Base-by-base conservation (phyloP, 2,113 vertebrate genomes). In the Gobio gobio region DNA sequence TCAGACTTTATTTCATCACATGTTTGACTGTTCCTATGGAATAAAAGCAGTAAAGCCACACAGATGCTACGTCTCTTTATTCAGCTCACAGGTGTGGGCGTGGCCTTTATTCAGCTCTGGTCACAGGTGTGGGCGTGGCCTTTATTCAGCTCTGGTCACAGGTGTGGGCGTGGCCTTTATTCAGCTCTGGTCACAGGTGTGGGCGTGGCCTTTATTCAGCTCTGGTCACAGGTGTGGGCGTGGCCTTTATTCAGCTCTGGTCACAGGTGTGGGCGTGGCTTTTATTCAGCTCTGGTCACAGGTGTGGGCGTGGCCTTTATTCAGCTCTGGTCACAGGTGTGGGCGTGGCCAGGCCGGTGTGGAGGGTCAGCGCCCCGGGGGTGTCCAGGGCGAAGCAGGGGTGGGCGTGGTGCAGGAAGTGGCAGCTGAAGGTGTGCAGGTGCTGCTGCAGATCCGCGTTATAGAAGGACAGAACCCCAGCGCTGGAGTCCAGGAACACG, bases 351-450 rank as follows among this genome's bases (percentile, higher is more conserved):
- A 40, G 94, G 72, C 95, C 92, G 2, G 94, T 97, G 64, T 61
- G 90, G 58, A 99, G 93, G 64, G 85, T 95, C 5, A 99, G 93
- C 1, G 84, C 89, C 22, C 98, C 97, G 0, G 96, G 94, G 75
- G 95, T 96, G 91, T 97, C 97, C 86, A 99, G 68, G 68, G 96
- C 95, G 87, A 99, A 99, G 88, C 97, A 99, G 43, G 98, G 98
- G 0, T 97, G 95, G 14, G 97, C 95, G 0, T 95, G 94, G 47
- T 94, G 94, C 83, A 87, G 94, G 88, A 98, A 95, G 76, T 72
- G 90, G 5, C 93, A 93, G 1, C 89, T 91, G 89, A 98, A 99
- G 1, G 96, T 95, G 82, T 97, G 93, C 0, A 99, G 94, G 85
- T 98, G 98, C 89, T 99, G 98, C 47, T 91, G 90, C 85, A 96